phyloP scores from a whole-genome alignment of 2,113 vertebrate species.

The Psammodynastes pulverulentus region DNA sequence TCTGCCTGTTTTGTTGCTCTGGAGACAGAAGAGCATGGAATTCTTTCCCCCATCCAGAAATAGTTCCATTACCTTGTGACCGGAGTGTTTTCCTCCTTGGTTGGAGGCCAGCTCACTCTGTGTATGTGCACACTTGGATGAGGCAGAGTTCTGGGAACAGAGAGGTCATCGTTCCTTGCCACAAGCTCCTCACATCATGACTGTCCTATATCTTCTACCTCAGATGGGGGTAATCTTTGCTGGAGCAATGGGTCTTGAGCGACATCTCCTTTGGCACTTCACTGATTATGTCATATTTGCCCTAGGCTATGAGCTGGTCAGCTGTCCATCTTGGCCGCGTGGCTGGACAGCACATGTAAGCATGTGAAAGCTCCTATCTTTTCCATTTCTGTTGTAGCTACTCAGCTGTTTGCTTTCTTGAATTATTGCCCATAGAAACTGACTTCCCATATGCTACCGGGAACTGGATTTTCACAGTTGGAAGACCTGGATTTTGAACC shows the following conservation, averaged over 20 bases:
- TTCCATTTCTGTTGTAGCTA: slow-evolving; percentile 58
- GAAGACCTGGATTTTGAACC: not conserved
- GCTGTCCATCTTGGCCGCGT: slow-evolving; percentile 62
- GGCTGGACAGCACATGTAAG: slow-evolving; percentile 56
- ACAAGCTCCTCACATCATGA: slow-evolving; percentile 52
- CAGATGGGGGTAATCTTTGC: slow-evolving; percentile 54
- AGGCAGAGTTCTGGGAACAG: slow-evolving; percentile 37
- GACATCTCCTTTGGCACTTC: slow-evolving; percentile 57
- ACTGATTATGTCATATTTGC: slow-evolving; percentile 64
- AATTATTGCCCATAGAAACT: slow-evolving; percentile 49
- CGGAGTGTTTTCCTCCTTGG: slow-evolving; percentile 41
- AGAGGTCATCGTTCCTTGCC: slow-evolving; percentile 62
- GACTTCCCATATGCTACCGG: slow-evolving; percentile 23
- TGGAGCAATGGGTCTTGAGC: slow-evolving; percentile 66
- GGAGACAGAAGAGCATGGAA: slow-evolving; percentile 61
- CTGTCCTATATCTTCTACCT: slow-evolving; percentile 32
- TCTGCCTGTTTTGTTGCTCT: slow-evolving; percentile 68
- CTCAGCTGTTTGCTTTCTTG: slow-evolving; percentile 49
- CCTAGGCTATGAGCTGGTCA: slow-evolving; percentile 52
- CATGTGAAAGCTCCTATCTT: slow-evolving; percentile 50
- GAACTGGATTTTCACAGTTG: not conserved
- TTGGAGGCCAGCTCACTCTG: slow-evolving; percentile 44
- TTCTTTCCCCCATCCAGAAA: slow-evolving; percentile 67
- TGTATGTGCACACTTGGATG: slow-evolving; percentile 13
- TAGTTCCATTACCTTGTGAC: slow-evolving; percentile 70